Evolutionary conservation across 1,140 invertebrate species (phyloP).

Genomic region (Lordiphosa mommai): DNA sequence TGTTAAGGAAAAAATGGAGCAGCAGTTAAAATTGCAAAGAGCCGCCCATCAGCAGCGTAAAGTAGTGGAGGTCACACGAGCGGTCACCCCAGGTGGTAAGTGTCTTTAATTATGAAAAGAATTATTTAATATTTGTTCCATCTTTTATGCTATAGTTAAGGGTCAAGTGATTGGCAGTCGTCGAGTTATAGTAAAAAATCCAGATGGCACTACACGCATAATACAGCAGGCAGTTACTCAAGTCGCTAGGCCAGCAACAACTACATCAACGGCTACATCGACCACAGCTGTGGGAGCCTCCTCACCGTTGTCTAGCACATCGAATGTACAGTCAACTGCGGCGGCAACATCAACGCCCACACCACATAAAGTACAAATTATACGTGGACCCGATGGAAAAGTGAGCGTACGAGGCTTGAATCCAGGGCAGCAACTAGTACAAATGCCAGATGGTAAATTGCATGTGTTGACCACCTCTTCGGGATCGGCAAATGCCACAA

Average conservation of each 20-base stretch:
- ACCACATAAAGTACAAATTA: constrained; percentile 94
- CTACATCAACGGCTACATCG: constrained; percentile 37
- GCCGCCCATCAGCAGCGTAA: constrained; percentile 92
- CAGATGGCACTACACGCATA: constrained; percentile 88
- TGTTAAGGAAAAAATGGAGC: constrained; percentile 94
- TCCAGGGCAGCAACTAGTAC: constrained; percentile 95
- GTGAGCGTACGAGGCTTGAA: constrained; percentile 94
- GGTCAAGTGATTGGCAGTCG: constrained; percentile 69
- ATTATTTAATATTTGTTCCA: neutral
- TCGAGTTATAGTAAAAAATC: constrained; percentile 88
- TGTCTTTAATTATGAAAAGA: too few species aligned
- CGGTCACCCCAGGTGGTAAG: constrained; percentile 48
- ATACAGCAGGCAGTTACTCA: constrained; percentile 82
- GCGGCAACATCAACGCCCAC: constrained; percentile 80
- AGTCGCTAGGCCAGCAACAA: constrained; percentile 24
- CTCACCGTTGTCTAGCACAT: constrained; percentile 13
- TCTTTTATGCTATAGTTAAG: constrained; percentile 36
- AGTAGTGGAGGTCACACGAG: constrained; percentile 39
- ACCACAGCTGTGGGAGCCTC: constrained; percentile 46
- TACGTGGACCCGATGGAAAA: constrained; percentile 93
- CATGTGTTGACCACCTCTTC: constrained; percentile 87
- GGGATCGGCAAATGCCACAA: constrained; percentile 61
- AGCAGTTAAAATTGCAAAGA: constrained; percentile 91
- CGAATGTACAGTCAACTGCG: constrained; percentile 22
- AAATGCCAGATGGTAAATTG: constrained; percentile 95